A percentile compares a stretch with the other conserved stretches of the same genome.
Evolutionary conservation across 2,888 invertebrate species (phyloP).

Genomic region (Lasioglossum marginatum): DNA sequence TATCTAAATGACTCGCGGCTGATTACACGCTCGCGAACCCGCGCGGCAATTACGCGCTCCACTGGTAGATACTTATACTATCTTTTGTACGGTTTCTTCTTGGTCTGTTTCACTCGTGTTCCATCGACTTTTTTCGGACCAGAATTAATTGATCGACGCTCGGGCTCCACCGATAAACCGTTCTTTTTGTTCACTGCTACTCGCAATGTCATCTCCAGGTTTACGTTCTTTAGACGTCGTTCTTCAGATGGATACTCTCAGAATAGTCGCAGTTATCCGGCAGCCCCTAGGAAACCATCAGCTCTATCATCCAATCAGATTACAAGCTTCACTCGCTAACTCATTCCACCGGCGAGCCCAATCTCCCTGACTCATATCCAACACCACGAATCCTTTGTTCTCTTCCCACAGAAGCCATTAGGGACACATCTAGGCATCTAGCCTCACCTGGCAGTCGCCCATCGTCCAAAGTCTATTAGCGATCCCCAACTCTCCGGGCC

Average conservation of each 20-base stretch:
- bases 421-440: background rate
- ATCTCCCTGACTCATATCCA: background rate
- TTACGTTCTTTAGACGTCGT: background rate
- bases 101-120: background rate
- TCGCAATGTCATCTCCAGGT: background rate
- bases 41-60: background rate
- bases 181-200: background rate
- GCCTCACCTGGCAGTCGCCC: background rate
- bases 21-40: slow-evolving; percentile 61
- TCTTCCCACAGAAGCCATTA: background rate
- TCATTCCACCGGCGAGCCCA: background rate
- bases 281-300: background rate
- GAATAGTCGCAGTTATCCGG: background rate
- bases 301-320: background rate
- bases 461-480: background rate
- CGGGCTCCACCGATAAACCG: background rate
- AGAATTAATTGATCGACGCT: background rate
- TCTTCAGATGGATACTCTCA: background rate
- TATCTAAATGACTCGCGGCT: slow-evolving; percentile 77
- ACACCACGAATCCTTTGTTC: background rate
- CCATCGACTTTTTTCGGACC: background rate
- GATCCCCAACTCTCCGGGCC: background rate
- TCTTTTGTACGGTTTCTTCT: background rate
- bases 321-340: background rate
- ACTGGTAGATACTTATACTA: background rate